These are phyloP conservation scores for Pipistrellus kuhlii DNA, from an alignment of 2,797 vertebrate species.

Conservation along the genomic window DNA sequence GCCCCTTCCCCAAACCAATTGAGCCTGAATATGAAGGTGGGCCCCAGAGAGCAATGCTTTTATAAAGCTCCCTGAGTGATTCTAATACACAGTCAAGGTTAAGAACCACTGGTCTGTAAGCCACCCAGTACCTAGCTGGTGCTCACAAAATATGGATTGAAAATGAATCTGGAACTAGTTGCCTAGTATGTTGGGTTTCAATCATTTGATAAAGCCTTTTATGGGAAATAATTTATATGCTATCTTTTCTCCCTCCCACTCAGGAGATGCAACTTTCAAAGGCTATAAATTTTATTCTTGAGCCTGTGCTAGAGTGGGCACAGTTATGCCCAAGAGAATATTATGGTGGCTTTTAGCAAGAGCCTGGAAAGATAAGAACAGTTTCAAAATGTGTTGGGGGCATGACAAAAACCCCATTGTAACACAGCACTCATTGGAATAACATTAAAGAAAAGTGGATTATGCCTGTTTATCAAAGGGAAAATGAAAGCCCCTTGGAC, in stretches of 20 bases:
- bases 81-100: neutral
- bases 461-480: constrained; percentile 85
- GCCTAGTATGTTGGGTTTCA: neutral
- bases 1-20: neutral
- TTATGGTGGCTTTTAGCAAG: constrained; percentile 66
- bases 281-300: constrained; percentile 62
- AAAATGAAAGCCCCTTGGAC: constrained; percentile 84
- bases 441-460: constrained; percentile 84
- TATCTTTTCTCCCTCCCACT: constrained; percentile 30
- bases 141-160: neutral
- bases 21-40: neutral
- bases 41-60: neutral
- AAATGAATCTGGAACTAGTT: constrained; percentile 15
- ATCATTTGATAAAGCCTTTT: constrained; percentile 29
- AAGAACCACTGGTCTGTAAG: neutral
- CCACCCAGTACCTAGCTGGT: neutral
- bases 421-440: constrained; percentile 83
- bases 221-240: constrained; percentile 39
- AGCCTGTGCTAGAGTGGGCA: constrained; percentile 23
- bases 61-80: neutral
- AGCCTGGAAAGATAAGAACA: constrained; percentile 77
- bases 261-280: constrained; percentile 21
- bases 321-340: constrained; percentile 55
- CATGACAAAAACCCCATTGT: constrained; percentile 83
- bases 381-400: constrained; percentile 81